Evolutionary conservation across 2,888 invertebrate genomes (phyloP), one percentile per base, ranked within the genome.

Genomic region (Octonoba sinensis): DNA sequence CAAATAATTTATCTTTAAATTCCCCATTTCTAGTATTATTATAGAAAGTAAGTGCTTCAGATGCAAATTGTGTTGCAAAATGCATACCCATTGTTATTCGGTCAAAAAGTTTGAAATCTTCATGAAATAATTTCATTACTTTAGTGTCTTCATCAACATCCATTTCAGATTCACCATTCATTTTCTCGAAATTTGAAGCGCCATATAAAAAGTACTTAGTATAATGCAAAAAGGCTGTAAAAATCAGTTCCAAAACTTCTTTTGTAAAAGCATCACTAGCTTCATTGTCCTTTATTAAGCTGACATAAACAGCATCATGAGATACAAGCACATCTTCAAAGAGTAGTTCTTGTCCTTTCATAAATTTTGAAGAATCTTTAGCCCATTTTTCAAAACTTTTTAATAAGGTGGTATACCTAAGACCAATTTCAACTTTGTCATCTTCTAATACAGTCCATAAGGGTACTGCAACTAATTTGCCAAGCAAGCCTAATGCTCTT

Each of bases 271-370:
- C 72, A 76, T 82, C 82, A 72, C 16, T 56, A 46, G 76, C 13
- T 56, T 82, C 82, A 72, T 82, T 76, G 72, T 76, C 72, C 64
- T 76, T 82, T n/a, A 82, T 60, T 18, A 82, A 67, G 47, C 82
- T 82, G 13, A 72, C 72, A 76, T 82, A 82, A 0, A 82, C 82
- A 62, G 82, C 82, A 82, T 82, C 82, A 76, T 76, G 82, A 27
- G 82, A 82, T 6, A 82, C 76, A 13, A 76, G 82, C 13, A 82
- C 76, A 72, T 82, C 82, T 44, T 82, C 82, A 82, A 82, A 82
- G 3, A 82, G 47, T 18, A 76, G 71, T 15, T 82, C 82, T 72
- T 82, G 82, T 0, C 82, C 82, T 67, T 72, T 82, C 82, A 82
- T 82, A 22, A 82, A 82, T 56, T 82, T 75, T 11, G 74, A 57